Evolutionary conservation across 2,888 invertebrate species (phyloP), one percentile per base, ranked within the genome.

Genomic region (Galeruca laticollis): DNA sequence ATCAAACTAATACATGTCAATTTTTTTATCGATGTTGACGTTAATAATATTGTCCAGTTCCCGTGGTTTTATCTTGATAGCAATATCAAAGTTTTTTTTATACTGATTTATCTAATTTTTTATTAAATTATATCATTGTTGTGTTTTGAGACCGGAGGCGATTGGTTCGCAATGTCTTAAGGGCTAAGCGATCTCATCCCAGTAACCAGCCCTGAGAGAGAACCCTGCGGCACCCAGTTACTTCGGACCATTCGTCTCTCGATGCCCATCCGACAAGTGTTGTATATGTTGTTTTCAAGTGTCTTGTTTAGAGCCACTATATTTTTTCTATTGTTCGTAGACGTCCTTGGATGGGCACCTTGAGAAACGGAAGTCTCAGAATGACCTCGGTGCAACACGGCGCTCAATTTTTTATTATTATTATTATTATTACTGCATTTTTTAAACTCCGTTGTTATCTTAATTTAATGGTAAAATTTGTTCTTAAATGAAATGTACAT

Each of bases 401-500:
- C 72, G 47, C 73, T 74, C 73, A 69, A 72, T 84, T 87, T 79
- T 84, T 26, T 26, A 26, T 26, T 26, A 26, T 26, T 26, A 26
- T 26, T 26, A 26, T 26, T 26, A 26, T 84, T 88, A 87, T 87
- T 86, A 85, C 81, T 82, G 78, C 85, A 81, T 82, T 84, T 88
- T 82, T 84, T 88, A 89, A 88, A 88, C 87, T 87, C 85, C 89
- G 89, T 90, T 90, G 89, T 89, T 88, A 88, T 89, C 88, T 89
- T 89, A 89, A 83, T 85, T 85, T 89, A 90, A 89, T 89, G 89
- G 89, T 89, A 89, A 70, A 89, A 57, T 59, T 90, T 90, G 90
- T 90, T 90, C 90, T 90, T 90, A 90, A 90, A 90, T 90, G 90
- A 90, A 85, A 90, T 90, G 90, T 90, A 90, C 89, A 90, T 90